phyloP scores from a whole-genome alignment of 2,113 vertebrate species.

The Siniperca chuatsi region DNA sequence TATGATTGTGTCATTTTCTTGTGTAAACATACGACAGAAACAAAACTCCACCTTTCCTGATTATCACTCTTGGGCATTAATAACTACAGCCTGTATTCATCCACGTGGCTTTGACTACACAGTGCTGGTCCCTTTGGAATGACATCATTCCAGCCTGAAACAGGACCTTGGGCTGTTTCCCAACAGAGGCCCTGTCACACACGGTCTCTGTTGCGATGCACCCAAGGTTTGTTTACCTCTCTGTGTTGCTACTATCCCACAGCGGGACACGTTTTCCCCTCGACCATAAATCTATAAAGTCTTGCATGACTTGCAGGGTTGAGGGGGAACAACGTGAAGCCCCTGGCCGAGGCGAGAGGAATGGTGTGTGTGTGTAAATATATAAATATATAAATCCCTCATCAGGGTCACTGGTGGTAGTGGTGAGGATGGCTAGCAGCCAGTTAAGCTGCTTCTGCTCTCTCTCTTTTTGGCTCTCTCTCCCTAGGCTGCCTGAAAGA shows the following conservation, averaged over 20 bases:
- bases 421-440: constrained; percentile 72
- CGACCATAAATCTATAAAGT: constrained; percentile 51
- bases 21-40: constrained; percentile 32
- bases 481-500: constrained; percentile 61
- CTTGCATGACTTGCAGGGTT: constrained; percentile 41
- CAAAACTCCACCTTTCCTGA: constrained; percentile 31
- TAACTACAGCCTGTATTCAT: constrained; percentile 32
- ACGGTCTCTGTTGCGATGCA: not conserved
- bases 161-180: constrained; percentile 46
- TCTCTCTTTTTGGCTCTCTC: constrained; percentile 25
- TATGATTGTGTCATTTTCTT: constrained; percentile 26
- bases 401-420: constrained; percentile 62
- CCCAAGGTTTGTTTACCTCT: constrained; percentile 65
- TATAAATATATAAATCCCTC: constrained; percentile 76
- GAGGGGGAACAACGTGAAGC: constrained; percentile 23
- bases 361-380: constrained; percentile 64
- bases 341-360: constrained; percentile 40
- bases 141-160: constrained; percentile 59
- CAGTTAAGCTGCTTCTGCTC: constrained; percentile 62
- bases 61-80: constrained; percentile 47
- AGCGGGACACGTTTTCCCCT: constrained; percentile 52
- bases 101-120: not conserved
- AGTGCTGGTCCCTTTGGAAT: constrained; percentile 22
- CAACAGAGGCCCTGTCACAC: constrained; percentile 54
- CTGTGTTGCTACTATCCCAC: constrained; percentile 56